Base-by-base conservation (phyloP, 2,113 vertebrate genomes). In the Xiphorhynchus elegans region DNA sequence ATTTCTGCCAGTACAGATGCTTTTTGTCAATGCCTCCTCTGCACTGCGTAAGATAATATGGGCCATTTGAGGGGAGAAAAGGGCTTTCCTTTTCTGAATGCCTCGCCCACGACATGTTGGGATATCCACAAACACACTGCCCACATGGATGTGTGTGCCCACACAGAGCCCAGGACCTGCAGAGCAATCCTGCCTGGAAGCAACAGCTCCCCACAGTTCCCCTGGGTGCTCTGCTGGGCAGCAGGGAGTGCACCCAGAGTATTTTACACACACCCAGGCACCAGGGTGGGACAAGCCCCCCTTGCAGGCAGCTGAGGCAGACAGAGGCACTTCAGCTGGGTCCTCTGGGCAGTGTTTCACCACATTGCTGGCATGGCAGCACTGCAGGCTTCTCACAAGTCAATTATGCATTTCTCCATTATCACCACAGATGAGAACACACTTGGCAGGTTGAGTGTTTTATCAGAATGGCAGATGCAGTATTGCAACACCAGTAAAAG, bases 61-160 rank as follows among this genome's bases (percentile, higher is more conserved):
- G 26, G 24, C 72, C 9, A 9, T 4, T 6, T 16, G 15, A 47
- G 8, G 31, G 26, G 10, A 50, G 11, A 11, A 69, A 89, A 74
- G 8, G 23, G n/a, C 9, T 64, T 86, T 60, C 17, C 29, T 33
- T 47, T 66, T 60, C 49, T 47, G 21, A 68, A 50, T 40, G 56
- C 25, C 6, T 8, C 1, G 0, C 6, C 33, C 46, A 12, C 5
- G 1, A 4, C 16, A 24, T 4, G 15, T 28, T 72, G 42, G 21
- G 28, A 18, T 53, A 35, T 16, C 64, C 17, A 62, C 17, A 56
- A 66, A 20, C 2, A 4, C 26, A 18, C 39, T 72, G 75, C 60
- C 16, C 18, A 52, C 17, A 18, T 19, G 20, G 13, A 3, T 1
- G 17, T 1, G 1, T 39, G 24, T 7, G 19, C 68, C 23, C 1